phyloP scores from a whole-genome alignment of 92 coral and sea anemone species.

The Porites cylindrica region DNA sequence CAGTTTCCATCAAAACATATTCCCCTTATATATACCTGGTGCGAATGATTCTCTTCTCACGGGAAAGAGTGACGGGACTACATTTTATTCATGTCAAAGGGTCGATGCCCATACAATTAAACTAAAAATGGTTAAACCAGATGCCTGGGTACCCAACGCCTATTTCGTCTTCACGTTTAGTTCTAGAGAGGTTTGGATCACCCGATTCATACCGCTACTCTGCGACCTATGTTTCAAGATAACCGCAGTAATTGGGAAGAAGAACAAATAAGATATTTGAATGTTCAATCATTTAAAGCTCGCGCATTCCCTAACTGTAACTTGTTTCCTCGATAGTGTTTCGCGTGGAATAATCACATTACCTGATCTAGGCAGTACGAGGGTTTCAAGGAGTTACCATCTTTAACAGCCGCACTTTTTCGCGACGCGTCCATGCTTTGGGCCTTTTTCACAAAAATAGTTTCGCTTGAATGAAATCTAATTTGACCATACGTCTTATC shows the following conservation, averaged over 20 bases:
- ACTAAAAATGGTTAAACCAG: too few species aligned
- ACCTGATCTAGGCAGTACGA: neutral
- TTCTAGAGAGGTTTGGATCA: too few species aligned
- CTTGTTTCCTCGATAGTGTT: neutral
- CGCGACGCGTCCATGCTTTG: neutral
- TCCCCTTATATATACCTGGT: too few species aligned
- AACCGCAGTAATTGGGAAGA: neutral
- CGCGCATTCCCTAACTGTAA: neutral
- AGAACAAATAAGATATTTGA: neutral
- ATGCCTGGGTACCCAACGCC: too few species aligned
- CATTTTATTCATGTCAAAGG: too few species aligned
- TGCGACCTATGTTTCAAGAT: too few species aligned
- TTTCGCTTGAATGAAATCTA: neutral
- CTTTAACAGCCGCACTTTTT: neutral
- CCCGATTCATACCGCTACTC: too few species aligned
- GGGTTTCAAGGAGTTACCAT: slow-evolving; percentile 1
- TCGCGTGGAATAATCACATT: neutral
- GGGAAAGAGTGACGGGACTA: too few species aligned
- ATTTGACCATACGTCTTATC: neutral
- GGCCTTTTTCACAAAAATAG: neutral
- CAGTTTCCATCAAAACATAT: too few species aligned
- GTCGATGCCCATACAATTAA: too few species aligned
- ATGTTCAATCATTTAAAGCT: neutral
- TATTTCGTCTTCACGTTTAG: too few species aligned
- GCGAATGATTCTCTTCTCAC: too few species aligned